phyloP scores from a whole-genome alignment of 2,113 vertebrate genomes.

The Silurus glanis region DNA sequence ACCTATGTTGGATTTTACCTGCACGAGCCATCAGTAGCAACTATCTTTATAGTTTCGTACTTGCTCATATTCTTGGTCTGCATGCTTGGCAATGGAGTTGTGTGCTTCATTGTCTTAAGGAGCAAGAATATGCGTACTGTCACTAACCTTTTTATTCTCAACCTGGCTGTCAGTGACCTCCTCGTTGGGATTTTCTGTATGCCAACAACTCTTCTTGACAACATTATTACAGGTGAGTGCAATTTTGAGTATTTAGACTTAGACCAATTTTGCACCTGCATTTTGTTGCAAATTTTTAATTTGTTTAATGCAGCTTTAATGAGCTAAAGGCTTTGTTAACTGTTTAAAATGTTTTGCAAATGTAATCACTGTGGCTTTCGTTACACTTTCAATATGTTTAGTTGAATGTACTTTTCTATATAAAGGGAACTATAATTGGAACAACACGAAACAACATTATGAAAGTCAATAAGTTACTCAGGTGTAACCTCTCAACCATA shows the following conservation, averaged over 20 bases:
- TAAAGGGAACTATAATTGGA: not conserved
- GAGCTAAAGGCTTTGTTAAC: not conserved
- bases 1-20: constrained; percentile 90
- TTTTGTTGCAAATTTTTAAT: not conserved
- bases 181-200: constrained; percentile 96
- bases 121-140: constrained; percentile 87
- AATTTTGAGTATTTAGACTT: not conserved
- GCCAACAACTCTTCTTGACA: constrained; percentile 93
- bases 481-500: not conserved
- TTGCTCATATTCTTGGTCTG: constrained; percentile 91
- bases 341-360: not conserved
- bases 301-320: not conserved
- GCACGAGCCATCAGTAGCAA: constrained; percentile 79
- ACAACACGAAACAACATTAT: not conserved
- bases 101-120: constrained; percentile 83
- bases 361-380: not conserved
- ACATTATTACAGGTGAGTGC: constrained; percentile 87
- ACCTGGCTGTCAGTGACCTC: constrained; percentile 88
- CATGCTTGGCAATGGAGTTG: constrained; percentile 85
- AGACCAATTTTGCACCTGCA: not conserved
- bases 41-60: constrained; percentile 87
- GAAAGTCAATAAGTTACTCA: too few relatives aligned
- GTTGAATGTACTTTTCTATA: not conserved
- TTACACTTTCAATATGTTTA: too few relatives aligned
- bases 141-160: constrained; percentile 92